These are phyloP conservation scores for Actinia equina DNA, from an alignment of 64 coral and sea anemone genomes.

Conservation along the genomic window DNA sequence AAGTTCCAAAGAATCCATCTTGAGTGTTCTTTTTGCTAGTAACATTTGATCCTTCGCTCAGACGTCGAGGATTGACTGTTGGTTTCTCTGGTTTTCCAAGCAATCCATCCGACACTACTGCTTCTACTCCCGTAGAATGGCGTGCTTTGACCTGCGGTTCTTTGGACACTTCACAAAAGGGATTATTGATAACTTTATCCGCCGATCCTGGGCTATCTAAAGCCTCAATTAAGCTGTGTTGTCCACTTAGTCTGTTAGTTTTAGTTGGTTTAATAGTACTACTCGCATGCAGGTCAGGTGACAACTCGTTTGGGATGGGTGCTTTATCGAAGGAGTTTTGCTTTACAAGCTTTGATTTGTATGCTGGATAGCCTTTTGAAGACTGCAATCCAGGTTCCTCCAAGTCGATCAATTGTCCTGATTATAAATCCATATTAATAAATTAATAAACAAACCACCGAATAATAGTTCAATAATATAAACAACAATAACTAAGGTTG, in stretches of 20 bases:
- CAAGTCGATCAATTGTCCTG: slow-evolving; percentile 3
- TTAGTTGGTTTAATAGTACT: neutral
- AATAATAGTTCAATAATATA: neutral
- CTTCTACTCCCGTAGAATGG: neutral
- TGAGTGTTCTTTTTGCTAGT: neutral
- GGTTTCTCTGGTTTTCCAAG: neutral
- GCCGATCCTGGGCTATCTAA: neutral
- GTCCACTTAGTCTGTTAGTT: neutral
- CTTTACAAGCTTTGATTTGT: neutral
- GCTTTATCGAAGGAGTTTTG: neutral
- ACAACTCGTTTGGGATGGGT: neutral
- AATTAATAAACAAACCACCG: neutral
- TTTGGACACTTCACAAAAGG: neutral
- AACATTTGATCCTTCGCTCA: slow-evolving; percentile 16
- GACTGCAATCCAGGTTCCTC: neutral
- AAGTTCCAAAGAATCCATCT: neutral
- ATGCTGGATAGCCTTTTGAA: neutral
- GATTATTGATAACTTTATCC: neutral
- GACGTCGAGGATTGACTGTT: neutral
- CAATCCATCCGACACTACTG: neutral
- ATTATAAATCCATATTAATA: neutral
- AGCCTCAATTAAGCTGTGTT: slow-evolving; percentile 24
- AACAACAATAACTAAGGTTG: neutral
- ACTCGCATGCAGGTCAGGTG: neutral
- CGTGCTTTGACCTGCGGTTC: neutral